A percentile compares a stretch with the other conserved stretches of the same genome.
These are phyloP conservation scores for Conchocele bisecta DNA, from an alignment of 2,888 invertebrate species.

Conservation along the genomic window DNA sequence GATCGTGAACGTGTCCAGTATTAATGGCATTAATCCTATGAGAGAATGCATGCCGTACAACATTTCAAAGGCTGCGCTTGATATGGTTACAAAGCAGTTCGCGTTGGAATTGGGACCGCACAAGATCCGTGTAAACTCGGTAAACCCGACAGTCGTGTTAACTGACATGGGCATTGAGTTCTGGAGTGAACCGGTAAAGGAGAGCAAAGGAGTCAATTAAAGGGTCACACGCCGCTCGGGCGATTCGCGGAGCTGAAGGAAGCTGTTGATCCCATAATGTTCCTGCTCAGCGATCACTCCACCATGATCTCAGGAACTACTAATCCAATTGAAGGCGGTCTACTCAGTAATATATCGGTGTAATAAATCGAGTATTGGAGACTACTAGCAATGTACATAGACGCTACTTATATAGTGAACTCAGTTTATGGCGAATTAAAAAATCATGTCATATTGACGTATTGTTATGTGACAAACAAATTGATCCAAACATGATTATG, in stretches of 20 bases:
- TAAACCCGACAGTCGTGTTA: conserved; percentile 96
- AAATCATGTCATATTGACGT: too few species aligned
- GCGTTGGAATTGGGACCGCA: conserved; percentile 93
- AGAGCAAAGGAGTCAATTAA: conserved; percentile 85
- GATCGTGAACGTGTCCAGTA: conserved; percentile 93
- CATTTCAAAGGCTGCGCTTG: conserved; percentile 94
- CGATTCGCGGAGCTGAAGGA: conserved; percentile 85
- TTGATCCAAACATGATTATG: too few species aligned
- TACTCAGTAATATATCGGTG: conserved; percentile 48
- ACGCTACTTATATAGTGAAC: too few species aligned
- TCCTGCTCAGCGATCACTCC: conserved; percentile 46
- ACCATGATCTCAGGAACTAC: conserved; percentile 53
- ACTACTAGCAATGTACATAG: too few species aligned
- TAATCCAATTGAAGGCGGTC: conserved; percentile 52
- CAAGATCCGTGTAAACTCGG: conserved; percentile 92
- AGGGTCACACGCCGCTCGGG: conserved; percentile 91
- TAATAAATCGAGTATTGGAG: conserved; percentile 12
- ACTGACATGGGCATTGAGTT: conserved; percentile 91
- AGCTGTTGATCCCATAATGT: conserved; percentile 48
- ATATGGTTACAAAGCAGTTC: conserved; percentile 91
- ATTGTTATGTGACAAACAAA: too few species aligned
- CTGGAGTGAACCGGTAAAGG: conserved; percentile 92
- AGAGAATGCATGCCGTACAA: conserved; percentile 90
- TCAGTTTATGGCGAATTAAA: too few species aligned
- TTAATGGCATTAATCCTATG: conserved; percentile 86